A percentile compares a stretch with the other conserved stretches of the same genome.
Evolutionary conservation across 2,797 vertebrate genomes (phyloP).

Genomic region (Manis javanica): DNA sequence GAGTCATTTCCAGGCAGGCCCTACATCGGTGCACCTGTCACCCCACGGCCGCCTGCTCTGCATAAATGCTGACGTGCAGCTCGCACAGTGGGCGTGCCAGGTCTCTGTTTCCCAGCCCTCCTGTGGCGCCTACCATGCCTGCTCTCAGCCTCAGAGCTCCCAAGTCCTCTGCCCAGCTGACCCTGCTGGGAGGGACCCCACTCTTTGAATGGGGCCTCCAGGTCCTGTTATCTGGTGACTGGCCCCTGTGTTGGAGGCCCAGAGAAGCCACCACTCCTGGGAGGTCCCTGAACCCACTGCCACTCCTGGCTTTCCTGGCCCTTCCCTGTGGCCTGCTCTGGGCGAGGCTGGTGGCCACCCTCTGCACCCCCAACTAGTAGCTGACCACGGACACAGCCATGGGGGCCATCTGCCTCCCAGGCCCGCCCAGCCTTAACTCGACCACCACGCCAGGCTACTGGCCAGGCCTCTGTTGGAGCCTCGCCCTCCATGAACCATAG

Average conservation of each 20-base stretch:
- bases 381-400: background rate
- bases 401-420: background rate
- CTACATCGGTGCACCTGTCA: too few species aligned
- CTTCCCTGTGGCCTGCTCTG: background rate
- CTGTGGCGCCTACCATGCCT: background rate
- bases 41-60: background rate
- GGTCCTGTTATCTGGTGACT: background rate
- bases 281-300: too few species aligned
- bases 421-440: background rate
- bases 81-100: background rate
- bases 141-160: background rate
- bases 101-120: background rate
- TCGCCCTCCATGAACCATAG: background rate
- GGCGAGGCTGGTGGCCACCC: background rate
- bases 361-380: background rate
- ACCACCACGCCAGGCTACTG: background rate
- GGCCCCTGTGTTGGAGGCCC: background rate
- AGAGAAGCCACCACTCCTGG: background rate
- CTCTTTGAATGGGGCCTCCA: background rate
- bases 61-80: background rate
- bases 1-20: too few species aligned
- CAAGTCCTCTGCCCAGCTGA: background rate
- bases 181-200: background rate
- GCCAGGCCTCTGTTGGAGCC: background rate
- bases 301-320: background rate